phyloP scores from a whole-genome alignment of 2,113 vertebrate species.

The Lanius ludovicianus region DNA sequence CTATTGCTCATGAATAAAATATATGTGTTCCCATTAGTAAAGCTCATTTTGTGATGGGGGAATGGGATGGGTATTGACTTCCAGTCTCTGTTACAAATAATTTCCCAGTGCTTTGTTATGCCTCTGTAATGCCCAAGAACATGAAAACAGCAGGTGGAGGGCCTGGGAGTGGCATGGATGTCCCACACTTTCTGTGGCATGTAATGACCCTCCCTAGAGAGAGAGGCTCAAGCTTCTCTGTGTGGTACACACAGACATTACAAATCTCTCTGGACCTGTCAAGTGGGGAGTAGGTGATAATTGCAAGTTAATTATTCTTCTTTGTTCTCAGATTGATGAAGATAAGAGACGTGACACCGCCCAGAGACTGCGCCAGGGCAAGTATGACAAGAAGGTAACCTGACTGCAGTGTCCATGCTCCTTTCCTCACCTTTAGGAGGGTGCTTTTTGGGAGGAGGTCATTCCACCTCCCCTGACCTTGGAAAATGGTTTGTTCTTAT shows the following conservation, averaged over 20 bases:
- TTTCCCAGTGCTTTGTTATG: neutral
- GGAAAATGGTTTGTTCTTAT: neutral
- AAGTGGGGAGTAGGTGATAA: neutral
- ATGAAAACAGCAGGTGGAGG: neutral
- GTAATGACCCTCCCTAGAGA: neutral
- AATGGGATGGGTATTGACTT: neutral
- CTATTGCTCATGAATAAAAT: neutral
- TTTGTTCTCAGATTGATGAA: slow-evolving; percentile 87
- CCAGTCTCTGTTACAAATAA: neutral
- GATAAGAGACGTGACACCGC: slow-evolving; percentile 86
- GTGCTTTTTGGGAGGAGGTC: neutral
- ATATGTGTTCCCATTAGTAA: neutral
- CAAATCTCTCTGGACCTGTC: neutral
- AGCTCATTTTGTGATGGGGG: neutral
- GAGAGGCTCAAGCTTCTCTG: neutral
- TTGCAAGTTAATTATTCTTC: slow-evolving; percentile 38
- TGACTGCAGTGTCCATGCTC: neutral
- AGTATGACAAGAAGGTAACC: slow-evolving; percentile 94
- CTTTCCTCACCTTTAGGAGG: neutral
- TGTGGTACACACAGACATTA: neutral
- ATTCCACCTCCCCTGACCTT: neutral
- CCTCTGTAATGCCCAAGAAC: neutral
- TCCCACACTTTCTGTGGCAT: neutral
- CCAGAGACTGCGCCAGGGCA: slow-evolving; percentile 79
- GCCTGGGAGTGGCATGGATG: neutral